Conservation (phyloP, 2,113 vertebrate species). For the Clupea harengus region DNA sequence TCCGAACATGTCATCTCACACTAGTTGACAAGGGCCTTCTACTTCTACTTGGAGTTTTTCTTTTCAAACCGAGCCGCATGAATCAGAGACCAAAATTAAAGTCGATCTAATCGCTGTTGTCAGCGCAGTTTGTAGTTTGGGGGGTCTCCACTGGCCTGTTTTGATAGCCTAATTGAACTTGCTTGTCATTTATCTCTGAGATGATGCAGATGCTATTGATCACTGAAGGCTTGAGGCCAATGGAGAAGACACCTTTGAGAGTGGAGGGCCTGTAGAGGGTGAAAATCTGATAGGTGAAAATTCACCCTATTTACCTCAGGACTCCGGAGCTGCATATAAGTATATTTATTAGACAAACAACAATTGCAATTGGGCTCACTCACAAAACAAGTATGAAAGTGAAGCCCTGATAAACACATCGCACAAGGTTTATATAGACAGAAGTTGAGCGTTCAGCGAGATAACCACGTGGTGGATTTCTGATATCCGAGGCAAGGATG, state of each 20-base stretch:
- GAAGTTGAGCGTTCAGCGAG: no score
- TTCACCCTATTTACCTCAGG: no score
- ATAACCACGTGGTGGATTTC: no score
- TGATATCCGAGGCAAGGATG: no score
- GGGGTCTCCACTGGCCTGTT: not conserved
- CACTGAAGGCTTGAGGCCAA: constrained; percentile 1
- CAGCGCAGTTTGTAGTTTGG: not conserved
- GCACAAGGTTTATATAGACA: no score
- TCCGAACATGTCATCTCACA: not conserved
- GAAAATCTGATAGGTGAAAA: no score
- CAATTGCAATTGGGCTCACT: no score
- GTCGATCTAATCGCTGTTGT: not conserved
- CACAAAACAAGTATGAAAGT: no score
- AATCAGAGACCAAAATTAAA: not conserved
- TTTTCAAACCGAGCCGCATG: not conserved
- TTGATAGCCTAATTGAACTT: constrained; percentile 10
- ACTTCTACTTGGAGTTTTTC: not conserved
- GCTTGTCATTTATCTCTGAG: constrained; percentile 10
- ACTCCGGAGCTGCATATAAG: no score
- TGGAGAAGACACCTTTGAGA: not conserved
- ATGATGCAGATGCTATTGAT: constrained; percentile 20
- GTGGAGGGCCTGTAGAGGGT: not conserved
- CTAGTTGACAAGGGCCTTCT: not conserved
- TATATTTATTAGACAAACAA: no score
- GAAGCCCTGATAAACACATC: no score